Evolutionary conservation across 2,888 invertebrate genomes (phyloP).

Genomic region (Poecilobothrus nobilitatus): DNA sequence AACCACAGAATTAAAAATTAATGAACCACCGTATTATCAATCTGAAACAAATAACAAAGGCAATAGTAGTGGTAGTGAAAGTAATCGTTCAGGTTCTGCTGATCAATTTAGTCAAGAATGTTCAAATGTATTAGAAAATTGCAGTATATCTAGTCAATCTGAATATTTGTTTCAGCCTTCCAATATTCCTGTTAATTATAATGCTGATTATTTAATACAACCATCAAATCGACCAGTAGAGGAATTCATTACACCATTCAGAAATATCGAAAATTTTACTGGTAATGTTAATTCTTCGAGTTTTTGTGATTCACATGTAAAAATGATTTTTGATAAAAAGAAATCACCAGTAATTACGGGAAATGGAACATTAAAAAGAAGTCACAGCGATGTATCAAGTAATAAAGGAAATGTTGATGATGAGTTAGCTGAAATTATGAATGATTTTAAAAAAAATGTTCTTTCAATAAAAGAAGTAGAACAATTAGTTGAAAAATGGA

Average conservation of each 20-base stretch:
- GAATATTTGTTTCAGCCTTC: slow-evolving; percentile 56
- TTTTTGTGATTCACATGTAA: slow-evolving; percentile 18
- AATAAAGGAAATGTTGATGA: slow-evolving; percentile 49
- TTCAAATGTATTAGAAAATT: slow-evolving; percentile 40
- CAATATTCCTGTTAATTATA: slow-evolving; percentile 50
- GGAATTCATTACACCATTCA: slow-evolving; percentile 22
- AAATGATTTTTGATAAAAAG: slow-evolving; percentile 24
- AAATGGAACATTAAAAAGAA: slow-evolving; percentile 39
- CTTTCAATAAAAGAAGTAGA: slow-evolving; percentile 78
- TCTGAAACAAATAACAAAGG: slow-evolving; percentile 36
- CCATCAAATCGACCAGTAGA: slow-evolving; percentile 42
- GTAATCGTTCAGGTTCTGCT: slow-evolving; percentile 17
- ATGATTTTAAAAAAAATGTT: slow-evolving; percentile 82
- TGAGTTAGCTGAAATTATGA: slow-evolving; percentile 77
- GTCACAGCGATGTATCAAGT: slow-evolving; percentile 39
- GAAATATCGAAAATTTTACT: not conserved
- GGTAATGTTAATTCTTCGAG: not conserved
- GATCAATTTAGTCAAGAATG: slow-evolving; percentile 44
- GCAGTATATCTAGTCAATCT: slow-evolving; percentile 31
- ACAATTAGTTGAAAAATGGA: slow-evolving; percentile 77
- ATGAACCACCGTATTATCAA: slow-evolving; percentile 42
- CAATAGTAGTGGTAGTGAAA: slow-evolving; percentile 28
- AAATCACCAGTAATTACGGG: slow-evolving; percentile 16
- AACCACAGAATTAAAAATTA: slow-evolving; percentile 40
- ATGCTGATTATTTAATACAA: slow-evolving; percentile 37